Conservation (phyloP, 2,888 invertebrate genomes). For the Dryobota labecula region DNA sequence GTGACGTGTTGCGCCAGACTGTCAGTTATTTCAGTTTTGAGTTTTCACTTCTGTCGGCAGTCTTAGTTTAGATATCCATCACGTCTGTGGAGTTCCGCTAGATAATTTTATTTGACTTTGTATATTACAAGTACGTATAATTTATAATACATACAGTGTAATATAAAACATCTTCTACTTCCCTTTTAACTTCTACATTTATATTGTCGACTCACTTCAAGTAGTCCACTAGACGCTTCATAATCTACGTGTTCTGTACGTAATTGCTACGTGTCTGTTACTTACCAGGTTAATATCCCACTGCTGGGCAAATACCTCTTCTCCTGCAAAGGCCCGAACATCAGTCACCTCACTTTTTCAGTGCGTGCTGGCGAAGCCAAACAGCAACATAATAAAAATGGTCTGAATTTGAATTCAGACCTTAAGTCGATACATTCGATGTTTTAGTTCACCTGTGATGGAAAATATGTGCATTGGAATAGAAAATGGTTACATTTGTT, state of each 20-base stretch:
- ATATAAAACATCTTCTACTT: neutral
- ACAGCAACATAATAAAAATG: neutral
- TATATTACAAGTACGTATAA: neutral
- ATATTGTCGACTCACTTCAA: neutral
- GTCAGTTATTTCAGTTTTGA: too few relatives aligned
- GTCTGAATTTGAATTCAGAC: neutral
- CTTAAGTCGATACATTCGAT: neutral
- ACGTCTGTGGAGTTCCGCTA: too few relatives aligned
- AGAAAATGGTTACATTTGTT: neutral
- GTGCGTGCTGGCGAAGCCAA: neutral
- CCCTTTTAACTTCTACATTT: slow-evolving; percentile 1
- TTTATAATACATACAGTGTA: neutral
- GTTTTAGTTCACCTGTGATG: neutral
- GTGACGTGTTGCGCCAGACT: too few relatives aligned
- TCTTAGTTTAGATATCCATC: too few relatives aligned
- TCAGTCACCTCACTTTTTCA: neutral
- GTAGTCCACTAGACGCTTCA: neutral
- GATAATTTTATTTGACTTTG: too few relatives aligned
- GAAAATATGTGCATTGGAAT: neutral
- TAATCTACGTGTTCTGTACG: neutral
- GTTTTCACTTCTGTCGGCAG: too few relatives aligned
- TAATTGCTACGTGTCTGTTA: too few relatives aligned
- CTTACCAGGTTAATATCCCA: too few relatives aligned
- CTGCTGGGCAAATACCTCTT: neutral
- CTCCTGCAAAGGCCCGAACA: neutral